phyloP scores from a whole-genome alignment of 2,113 vertebrate genomes.

The Zosterops borbonicus region DNA sequence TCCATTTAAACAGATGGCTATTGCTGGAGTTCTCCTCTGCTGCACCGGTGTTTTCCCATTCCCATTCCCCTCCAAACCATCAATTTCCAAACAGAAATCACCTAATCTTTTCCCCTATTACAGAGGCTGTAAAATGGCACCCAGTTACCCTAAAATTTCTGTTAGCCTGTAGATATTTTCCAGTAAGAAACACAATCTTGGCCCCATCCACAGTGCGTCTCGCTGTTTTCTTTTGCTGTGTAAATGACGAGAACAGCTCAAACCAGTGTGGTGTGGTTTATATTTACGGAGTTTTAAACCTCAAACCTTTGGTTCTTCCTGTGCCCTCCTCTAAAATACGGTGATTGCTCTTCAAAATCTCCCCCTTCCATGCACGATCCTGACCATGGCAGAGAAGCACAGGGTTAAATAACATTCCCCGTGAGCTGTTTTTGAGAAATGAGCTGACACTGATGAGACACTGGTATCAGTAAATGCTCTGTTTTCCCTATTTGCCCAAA shows the following conservation, averaged over 20 bases:
- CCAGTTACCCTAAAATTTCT: not conserved
- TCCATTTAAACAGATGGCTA: slow-evolving; percentile 29
- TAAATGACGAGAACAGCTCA: not conserved
- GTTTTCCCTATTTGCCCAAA: not conserved
- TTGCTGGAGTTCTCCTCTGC: slow-evolving; percentile 23
- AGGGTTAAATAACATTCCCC: not conserved
- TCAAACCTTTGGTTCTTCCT: not conserved
- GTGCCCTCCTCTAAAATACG: not conserved
- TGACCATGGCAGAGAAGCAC: not conserved
- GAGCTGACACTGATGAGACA: not conserved
- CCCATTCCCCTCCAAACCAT: not conserved
- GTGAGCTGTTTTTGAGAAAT: not conserved
- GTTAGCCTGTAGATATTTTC: not conserved
- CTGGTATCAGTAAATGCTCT: not conserved
- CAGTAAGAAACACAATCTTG: not conserved
- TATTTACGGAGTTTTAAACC: not conserved
- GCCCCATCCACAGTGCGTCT: accelerated
- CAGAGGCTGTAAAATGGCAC: slow-evolving; percentile 7
- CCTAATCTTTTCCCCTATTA: not conserved
- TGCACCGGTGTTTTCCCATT: slow-evolving; percentile 24
- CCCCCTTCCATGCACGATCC: not conserved
- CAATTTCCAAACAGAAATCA: slow-evolving; percentile 1
- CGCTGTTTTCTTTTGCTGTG: accelerated
- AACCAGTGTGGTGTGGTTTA: not conserved
- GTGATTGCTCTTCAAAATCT: not conserved